Evolutionary conservation across 2,888 invertebrate genomes (phyloP).

Genomic region (Reticulitermes lucifugus): DNA sequence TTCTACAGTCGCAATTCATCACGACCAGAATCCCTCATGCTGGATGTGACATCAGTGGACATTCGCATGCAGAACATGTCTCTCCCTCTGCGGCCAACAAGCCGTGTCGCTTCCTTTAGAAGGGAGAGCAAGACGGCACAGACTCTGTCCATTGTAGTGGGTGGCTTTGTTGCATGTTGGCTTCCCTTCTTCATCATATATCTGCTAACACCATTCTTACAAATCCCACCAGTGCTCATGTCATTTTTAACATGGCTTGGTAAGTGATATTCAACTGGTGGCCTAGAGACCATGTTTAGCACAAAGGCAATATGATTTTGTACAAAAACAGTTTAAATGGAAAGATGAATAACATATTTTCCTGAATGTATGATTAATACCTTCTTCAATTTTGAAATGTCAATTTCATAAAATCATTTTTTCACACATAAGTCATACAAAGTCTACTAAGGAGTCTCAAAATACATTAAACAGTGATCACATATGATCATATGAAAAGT

Average conservation of each 20-base stretch:
- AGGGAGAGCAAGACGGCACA: conserved; percentile 91
- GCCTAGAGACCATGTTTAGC: too few relatives aligned
- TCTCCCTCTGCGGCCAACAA: conserved; percentile 40
- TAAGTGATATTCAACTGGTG: conserved; percentile 53
- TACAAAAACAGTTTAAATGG: too few relatives aligned
- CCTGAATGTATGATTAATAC: too few relatives aligned
- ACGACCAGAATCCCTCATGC: conserved; percentile 68
- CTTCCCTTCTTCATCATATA: conserved; percentile 88
- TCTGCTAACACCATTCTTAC: conserved; percentile 81
- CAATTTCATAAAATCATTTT: too few relatives aligned
- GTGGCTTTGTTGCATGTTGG: conserved; percentile 91
- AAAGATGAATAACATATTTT: too few relatives aligned
- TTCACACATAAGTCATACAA: too few relatives aligned
- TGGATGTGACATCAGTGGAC: conserved; percentile 60
- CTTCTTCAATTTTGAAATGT: too few relatives aligned
- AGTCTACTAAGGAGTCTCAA: too few relatives aligned
- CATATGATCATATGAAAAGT: too few relatives aligned
- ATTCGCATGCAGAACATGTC: background rate
- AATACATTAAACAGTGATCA: too few relatives aligned
- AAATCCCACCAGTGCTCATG: conserved; percentile 73
- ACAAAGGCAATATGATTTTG: too few relatives aligned
- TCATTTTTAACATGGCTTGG: conserved; percentile 86
- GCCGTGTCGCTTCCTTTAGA: conserved; percentile 64
- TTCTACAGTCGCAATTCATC: conserved; percentile 56
- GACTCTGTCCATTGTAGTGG: conserved; percentile 87